phyloP scores from a whole-genome alignment of 2,113 vertebrate genomes.

The Sander vitreus region DNA sequence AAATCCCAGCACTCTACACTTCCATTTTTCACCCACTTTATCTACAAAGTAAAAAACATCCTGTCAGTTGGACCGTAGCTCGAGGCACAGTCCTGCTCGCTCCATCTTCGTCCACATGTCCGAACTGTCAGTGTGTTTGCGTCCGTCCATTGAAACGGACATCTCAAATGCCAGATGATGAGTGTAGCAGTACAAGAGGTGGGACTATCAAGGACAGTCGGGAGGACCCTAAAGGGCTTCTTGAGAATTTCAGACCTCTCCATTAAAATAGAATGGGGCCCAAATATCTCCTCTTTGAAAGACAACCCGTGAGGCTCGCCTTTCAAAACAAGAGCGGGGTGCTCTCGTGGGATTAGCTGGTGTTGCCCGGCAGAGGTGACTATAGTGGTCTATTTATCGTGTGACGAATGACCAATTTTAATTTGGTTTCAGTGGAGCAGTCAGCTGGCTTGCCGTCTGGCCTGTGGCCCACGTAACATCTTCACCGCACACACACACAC shows the following conservation, averaged over 20 bases:
- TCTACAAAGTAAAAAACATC: constrained; percentile 51
- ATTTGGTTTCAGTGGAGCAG: constrained; percentile 54
- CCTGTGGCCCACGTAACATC: constrained; percentile 1
- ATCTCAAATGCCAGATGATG: constrained; percentile 65
- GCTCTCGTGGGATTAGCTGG: constrained; percentile 74
- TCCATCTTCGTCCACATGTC: constrained; percentile 67
- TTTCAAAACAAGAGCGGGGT: constrained; percentile 80
- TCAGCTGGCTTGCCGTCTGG: constrained; percentile 34
- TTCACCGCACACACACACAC: not conserved
- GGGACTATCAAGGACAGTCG: constrained; percentile 67
- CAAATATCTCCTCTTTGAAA: constrained; percentile 73
- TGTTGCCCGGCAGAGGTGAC: constrained; percentile 76
- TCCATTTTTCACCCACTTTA: constrained; percentile 60
- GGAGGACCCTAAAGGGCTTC: constrained; percentile 61
- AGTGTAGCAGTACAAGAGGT: constrained; percentile 48
- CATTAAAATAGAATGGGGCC: constrained; percentile 79
- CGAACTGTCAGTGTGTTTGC: constrained; percentile 68
- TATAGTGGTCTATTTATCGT: constrained; percentile 67
- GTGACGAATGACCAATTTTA: constrained; percentile 63
- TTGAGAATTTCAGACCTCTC: constrained; percentile 70
- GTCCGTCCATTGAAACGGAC: constrained; percentile 32
- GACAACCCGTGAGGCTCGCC: constrained; percentile 48
- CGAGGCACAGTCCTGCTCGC: constrained; percentile 30
- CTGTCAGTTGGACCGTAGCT: constrained; percentile 18
- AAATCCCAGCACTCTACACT: constrained; percentile 46